phyloP scores from a whole-genome alignment of 2,113 vertebrate genomes.

The Myanophis thanlyinensis region DNA sequence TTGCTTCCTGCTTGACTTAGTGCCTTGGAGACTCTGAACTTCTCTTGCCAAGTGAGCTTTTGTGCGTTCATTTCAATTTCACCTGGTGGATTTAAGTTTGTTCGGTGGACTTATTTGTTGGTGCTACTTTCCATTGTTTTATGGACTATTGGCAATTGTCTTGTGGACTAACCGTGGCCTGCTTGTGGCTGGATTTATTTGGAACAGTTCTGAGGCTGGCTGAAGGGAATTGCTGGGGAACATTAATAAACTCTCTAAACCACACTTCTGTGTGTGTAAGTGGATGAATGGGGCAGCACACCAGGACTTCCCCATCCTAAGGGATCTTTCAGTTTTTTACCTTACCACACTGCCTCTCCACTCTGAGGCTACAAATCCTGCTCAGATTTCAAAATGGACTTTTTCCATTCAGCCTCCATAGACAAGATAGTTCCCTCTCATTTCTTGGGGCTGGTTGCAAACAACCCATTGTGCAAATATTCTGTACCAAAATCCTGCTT shows the following conservation, averaged over 20 bases:
- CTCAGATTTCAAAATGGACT: neutral
- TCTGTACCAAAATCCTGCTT: neutral
- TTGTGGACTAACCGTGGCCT: neutral
- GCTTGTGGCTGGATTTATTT: neutral
- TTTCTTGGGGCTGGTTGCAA: neutral
- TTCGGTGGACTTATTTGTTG: too few relatives aligned
- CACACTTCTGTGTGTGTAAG: neutral
- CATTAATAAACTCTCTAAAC: neutral
- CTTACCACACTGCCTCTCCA: neutral
- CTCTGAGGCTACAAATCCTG: neutral
- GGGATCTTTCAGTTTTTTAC: neutral
- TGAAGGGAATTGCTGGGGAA: neutral
- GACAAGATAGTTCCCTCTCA: neutral
- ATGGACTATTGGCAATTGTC: neutral
- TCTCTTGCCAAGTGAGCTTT: neutral
- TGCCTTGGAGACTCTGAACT: neutral
- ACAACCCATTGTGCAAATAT: neutral
- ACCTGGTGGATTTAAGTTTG: neutral
- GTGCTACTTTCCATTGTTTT: neutral
- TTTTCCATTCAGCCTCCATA: neutral
- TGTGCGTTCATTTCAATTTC: neutral
- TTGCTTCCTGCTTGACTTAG: neutral
- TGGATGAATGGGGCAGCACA: neutral
- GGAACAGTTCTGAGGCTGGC: neutral
- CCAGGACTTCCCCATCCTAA: neutral